phyloP scores from a whole-genome alignment of 2,113 vertebrate species.

The Gymnarchus niloticus region DNA sequence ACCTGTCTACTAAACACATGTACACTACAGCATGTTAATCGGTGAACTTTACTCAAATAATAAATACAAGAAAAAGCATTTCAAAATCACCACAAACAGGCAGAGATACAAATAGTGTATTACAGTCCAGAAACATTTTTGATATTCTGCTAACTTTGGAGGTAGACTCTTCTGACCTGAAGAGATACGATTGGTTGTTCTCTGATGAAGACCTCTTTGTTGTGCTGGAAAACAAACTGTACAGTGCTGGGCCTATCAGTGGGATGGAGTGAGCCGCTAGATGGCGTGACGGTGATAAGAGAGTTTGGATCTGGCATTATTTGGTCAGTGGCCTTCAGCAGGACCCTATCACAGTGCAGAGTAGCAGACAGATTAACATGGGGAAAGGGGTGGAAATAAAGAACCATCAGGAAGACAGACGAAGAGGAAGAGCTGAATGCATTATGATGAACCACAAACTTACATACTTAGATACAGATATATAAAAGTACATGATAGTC shows the following conservation, averaged over 20 bases:
- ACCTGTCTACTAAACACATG: background rate
- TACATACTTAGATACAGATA: background rate
- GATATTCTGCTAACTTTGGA: background rate
- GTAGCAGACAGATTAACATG: background rate
- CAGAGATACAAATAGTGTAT: background rate
- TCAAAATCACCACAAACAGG: background rate
- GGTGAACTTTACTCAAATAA: background rate
- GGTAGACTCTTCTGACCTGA: conserved; percentile 60
- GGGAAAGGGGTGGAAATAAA: background rate
- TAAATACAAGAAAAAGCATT: background rate
- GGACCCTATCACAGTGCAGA: conserved; percentile 62
- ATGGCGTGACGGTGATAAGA: conserved; percentile 67
- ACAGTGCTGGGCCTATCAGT: conserved; percentile 56
- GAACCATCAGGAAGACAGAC: background rate
- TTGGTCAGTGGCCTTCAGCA: conserved; percentile 45
- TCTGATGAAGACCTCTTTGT: conserved; percentile 61
- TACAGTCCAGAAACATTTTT: background rate
- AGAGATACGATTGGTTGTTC: conserved; percentile 71
- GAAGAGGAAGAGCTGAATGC: background rate
- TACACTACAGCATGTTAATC: background rate
- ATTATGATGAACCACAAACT: background rate
- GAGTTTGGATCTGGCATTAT: conserved; percentile 48
- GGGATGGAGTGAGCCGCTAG: conserved; percentile 57
- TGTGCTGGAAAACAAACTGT: conserved; percentile 66
- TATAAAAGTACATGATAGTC: background rate